phyloP scores from a whole-genome alignment of 2,888 invertebrate genomes.

The Noctua janthe region DNA sequence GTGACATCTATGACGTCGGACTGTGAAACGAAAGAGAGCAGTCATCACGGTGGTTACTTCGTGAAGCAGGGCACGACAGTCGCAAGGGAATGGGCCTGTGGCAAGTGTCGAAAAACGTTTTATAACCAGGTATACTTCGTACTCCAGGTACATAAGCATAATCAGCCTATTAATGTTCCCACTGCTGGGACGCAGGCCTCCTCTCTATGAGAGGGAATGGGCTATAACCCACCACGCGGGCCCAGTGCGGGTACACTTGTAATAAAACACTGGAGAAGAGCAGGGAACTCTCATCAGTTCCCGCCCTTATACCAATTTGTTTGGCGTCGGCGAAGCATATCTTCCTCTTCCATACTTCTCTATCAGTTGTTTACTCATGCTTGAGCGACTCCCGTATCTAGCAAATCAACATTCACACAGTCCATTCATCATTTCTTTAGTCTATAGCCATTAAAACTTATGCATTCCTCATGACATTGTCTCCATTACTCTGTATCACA shows the following conservation, averaged over 20 bases:
- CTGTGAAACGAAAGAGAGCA: slow-evolving; percentile 37
- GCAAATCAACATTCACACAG: background rate
- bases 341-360: background rate
- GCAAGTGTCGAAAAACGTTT: slow-evolving; percentile 70
- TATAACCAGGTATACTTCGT: slow-evolving; percentile 61
- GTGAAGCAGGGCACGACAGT: slow-evolving; percentile 51
- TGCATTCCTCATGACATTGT: background rate
- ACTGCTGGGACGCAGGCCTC: too few species aligned
- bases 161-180: too few species aligned
- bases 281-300: background rate
- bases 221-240: too few species aligned
- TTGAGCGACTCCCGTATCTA: background rate
- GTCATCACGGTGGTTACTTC: slow-evolving; percentile 59
- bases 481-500: background rate
- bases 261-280: background rate
- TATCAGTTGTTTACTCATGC: background rate
- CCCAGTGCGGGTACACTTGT: too few species aligned
- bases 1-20: slow-evolving; percentile 38
- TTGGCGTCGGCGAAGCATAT: background rate
- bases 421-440: background rate
- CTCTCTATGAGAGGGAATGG: too few species aligned
- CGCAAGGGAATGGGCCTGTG: slow-evolving; percentile 69
- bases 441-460: background rate
- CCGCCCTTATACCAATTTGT: background rate
- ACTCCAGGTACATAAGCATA: background rate